Evolutionary conservation across 2,888 invertebrate genomes (phyloP).

Genomic region (Diaperis boleti): DNA sequence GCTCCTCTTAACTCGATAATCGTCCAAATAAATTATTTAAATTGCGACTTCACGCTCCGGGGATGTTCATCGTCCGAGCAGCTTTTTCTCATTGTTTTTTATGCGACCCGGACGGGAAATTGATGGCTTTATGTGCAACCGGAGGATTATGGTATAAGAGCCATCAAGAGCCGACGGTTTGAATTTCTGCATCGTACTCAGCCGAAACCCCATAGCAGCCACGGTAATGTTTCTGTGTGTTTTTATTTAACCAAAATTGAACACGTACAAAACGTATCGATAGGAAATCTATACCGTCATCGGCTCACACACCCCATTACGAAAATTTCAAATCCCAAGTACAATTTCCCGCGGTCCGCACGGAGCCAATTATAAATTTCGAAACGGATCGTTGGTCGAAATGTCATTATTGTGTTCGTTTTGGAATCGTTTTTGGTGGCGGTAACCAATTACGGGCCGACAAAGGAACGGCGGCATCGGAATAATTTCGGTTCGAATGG

Average conservation of each 20-base stretch:
- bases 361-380: conserved; percentile 35
- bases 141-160: too few species aligned
- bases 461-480: conserved; percentile 53
- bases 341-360: background rate
- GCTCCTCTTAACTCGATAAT: conserved; percentile 10
- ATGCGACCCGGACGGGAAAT: background rate
- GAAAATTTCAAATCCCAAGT: too few species aligned
- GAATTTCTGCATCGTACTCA: too few species aligned
- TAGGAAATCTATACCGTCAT: too few species aligned
- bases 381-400: conserved; percentile 33
- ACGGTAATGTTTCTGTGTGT: too few species aligned
- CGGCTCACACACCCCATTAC: too few species aligned
- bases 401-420: conserved; percentile 40
- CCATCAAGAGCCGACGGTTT: too few species aligned
- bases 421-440: conserved; percentile 39
- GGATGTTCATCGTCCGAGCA: background rate
- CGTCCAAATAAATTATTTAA: conserved; percentile 15
- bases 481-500: conserved; percentile 52
- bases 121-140: background rate
- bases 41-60: conserved; percentile 8
- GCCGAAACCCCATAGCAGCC: too few species aligned
- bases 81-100: conserved; percentile 5
- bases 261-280: too few species aligned
- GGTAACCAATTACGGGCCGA: conserved; percentile 55
- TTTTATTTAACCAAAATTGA: too few species aligned